These are phyloP conservation scores for Rhamnusium bicolor DNA, from an alignment of 2,888 invertebrate genomes.

Conservation along the genomic window DNA sequence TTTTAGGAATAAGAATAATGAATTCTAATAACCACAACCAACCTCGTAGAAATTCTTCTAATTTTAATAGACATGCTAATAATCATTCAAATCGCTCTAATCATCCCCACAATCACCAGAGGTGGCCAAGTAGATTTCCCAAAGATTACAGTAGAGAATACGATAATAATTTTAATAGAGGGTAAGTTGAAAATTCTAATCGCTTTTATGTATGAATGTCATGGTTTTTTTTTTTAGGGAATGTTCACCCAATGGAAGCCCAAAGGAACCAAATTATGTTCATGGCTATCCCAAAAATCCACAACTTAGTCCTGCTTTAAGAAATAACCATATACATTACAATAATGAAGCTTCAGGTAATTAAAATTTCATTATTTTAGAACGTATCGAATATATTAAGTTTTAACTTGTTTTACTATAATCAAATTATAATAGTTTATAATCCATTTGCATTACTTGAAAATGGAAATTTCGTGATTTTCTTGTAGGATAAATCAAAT, in stretches of 20 bases:
- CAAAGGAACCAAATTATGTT: slow-evolving; percentile 68
- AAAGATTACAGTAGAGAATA: slow-evolving; percentile 70
- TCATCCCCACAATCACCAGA: slow-evolving; percentile 67
- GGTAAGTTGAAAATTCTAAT: too few species aligned
- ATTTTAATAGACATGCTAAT: slow-evolving; percentile 67
- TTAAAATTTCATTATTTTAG: slow-evolving; percentile 7
- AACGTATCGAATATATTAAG: too few species aligned
- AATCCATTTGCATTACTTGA: too few species aligned
- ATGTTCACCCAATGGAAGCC: slow-evolving; percentile 67
- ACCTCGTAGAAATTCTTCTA: slow-evolving; percentile 67
- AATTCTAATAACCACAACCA: slow-evolving; percentile 70
- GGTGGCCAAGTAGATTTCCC: slow-evolving; percentile 69
- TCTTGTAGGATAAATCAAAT: neutral
- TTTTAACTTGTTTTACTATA: too few species aligned
- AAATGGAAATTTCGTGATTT: neutral
- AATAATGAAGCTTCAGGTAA: slow-evolving; percentile 66
- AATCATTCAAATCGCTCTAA: slow-evolving; percentile 67
- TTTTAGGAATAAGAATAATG: slow-evolving; percentile 61
- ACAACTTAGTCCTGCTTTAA: slow-evolving; percentile 68
- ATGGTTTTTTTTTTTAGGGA: slow-evolving; percentile 62
- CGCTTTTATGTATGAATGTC: too few species aligned
- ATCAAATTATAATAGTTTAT: neutral
- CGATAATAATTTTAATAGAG: slow-evolving; percentile 68
- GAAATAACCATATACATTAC: slow-evolving; percentile 67
- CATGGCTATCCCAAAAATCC: slow-evolving; percentile 70